Percentiles rank a stretch among this genome's conserved stretches.
Conservation (phyloP, 2,113 vertebrate genomes). For the Bos taurus region DNA sequence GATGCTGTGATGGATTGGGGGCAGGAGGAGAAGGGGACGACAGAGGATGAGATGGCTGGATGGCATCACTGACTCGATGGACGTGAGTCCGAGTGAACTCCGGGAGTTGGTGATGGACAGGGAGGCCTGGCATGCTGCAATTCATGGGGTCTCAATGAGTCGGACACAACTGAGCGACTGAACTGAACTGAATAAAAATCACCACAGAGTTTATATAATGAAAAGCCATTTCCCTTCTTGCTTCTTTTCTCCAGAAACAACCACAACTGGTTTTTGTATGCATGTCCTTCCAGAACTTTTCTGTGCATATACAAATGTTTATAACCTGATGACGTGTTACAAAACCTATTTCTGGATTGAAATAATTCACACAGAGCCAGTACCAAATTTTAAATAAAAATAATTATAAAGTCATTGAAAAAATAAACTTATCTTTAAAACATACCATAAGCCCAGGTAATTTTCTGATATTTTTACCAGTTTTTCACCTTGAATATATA, state of each 20-base stretch:
- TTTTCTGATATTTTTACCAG: background rate
- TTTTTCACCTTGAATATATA: background rate
- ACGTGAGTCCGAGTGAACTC: too few species aligned
- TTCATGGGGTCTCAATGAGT: too few species aligned
- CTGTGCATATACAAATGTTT: background rate
- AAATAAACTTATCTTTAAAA: background rate
- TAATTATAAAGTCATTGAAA: background rate
- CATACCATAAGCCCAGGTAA: background rate
- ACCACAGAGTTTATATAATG: background rate
- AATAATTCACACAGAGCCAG: background rate
- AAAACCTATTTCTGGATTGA: background rate
- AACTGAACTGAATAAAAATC: too few species aligned
- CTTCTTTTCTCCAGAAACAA: background rate
- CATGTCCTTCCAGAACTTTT: background rate
- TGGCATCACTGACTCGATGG: rapidly evolving
- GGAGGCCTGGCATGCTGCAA: rapidly evolving
- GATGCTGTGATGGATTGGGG: too few species aligned
- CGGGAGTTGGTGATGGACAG: rapidly evolving
- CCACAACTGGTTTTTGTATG: background rate
- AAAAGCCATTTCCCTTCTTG: background rate
- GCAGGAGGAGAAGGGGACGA: too few species aligned
- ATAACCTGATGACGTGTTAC: background rate
- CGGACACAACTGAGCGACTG: rapidly evolving
- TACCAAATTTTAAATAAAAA: background rate
- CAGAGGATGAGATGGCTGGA: too few species aligned